phyloP scores from a whole-genome alignment of 2,113 vertebrate species.

The Zootoca vivipara region DNA sequence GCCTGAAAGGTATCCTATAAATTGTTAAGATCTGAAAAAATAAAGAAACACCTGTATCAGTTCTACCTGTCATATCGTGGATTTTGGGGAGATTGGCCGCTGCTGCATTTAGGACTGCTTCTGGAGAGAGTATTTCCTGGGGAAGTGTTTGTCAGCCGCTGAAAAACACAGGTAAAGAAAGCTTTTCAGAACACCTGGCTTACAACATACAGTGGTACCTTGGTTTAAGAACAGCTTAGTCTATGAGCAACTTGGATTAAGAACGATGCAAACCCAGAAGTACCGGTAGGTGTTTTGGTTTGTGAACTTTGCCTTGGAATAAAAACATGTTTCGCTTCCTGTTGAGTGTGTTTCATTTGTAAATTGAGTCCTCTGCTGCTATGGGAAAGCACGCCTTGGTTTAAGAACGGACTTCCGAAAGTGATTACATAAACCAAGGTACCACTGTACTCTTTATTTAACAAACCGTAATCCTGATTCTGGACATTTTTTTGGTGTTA shows the following conservation, averaged over 20 bases:
- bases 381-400: too few relatives aligned
- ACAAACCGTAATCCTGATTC: background rate
- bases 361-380: too few relatives aligned
- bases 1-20: background rate
- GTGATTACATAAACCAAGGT: too few relatives aligned
- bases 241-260: too few relatives aligned
- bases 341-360: too few relatives aligned
- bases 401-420: too few relatives aligned
- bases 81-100: slow-evolving; percentile 76
- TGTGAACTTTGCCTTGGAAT: too few relatives aligned
- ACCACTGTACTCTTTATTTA: background rate
- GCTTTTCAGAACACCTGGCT: background rate
- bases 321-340: too few relatives aligned
- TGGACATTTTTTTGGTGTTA: background rate
- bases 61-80: slow-evolving; percentile 84
- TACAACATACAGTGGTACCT: background rate
- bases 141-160: slow-evolving; percentile 80
- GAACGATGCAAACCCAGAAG: too few relatives aligned
- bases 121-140: slow-evolving; percentile 79
- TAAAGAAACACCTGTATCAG: slow-evolving; percentile 8
- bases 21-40: background rate
- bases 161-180: slow-evolving; percentile 54
- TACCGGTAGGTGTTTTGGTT: too few relatives aligned
- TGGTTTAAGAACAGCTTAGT: too few relatives aligned
- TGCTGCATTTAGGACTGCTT: slow-evolving; percentile 81